Conservation (phyloP, 2,888 invertebrate genomes). For the Nomada goodeniana region DNA sequence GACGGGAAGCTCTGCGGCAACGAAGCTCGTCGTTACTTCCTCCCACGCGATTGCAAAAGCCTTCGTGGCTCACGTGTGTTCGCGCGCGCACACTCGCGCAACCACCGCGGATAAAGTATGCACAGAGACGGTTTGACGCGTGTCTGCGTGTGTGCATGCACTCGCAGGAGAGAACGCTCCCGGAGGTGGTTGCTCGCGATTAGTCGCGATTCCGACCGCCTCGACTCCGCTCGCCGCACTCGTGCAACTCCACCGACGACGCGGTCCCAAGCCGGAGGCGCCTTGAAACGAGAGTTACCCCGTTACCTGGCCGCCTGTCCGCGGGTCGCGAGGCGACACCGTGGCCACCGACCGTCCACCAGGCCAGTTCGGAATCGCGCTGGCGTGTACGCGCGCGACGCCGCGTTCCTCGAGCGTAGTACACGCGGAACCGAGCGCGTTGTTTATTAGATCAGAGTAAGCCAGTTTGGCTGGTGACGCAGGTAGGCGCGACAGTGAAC, state of each 20-base stretch:
- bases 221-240: slow-evolving; percentile 1
- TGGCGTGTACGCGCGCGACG: slow-evolving; percentile 10
- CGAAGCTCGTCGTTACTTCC: slow-evolving; percentile 51
- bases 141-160: slow-evolving; percentile 30
- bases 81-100: background rate
- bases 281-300: too few species aligned
- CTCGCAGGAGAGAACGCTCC: slow-evolving; percentile 50
- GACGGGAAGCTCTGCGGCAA: slow-evolving; percentile 44
- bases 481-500: slow-evolving; percentile 74
- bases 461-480: slow-evolving; percentile 82
- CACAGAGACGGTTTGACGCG: background rate
- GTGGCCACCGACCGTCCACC: background rate
- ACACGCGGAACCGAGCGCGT: slow-evolving; percentile 56
- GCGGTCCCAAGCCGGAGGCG: background rate
- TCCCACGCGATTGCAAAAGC: slow-evolving; percentile 41
- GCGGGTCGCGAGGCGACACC: too few species aligned
- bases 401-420: slow-evolving; percentile 28
- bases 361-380: background rate
- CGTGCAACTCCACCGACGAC: background rate
- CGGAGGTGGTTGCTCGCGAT: slow-evolving; percentile 57
- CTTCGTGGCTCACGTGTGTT: slow-evolving; percentile 25
- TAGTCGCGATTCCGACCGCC: slow-evolving; percentile 56
- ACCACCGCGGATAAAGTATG: background rate
- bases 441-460: slow-evolving; percentile 83
- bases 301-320: too few species aligned